These are phyloP conservation scores for Columbina picui DNA, from an alignment of 2,113 vertebrate genomes.

Conservation along the genomic window DNA sequence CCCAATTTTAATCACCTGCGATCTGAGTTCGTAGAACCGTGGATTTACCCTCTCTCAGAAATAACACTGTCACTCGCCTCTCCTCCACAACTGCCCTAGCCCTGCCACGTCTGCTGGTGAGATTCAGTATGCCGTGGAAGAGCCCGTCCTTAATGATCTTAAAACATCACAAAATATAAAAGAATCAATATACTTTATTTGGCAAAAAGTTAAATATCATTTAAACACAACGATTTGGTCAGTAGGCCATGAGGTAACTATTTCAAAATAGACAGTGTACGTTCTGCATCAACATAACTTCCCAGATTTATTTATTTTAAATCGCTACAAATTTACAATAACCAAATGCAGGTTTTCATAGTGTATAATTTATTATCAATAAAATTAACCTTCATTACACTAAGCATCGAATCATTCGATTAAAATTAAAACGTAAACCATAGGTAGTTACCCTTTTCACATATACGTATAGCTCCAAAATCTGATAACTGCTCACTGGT, in stretches of 20 bases:
- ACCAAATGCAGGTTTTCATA: constrained; percentile 76
- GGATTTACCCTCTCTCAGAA: not conserved
- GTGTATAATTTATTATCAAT: constrained; percentile 86
- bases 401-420: constrained; percentile 72
- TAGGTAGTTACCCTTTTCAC: constrained; percentile 85
- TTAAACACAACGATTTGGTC: constrained; percentile 89
- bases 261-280: constrained; percentile 86
- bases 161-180: constrained; percentile 69
- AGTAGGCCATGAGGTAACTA: constrained; percentile 94
- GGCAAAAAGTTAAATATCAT: constrained; percentile 93
- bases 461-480: constrained; percentile 80
- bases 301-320: constrained; percentile 50
- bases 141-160: constrained; percentile 33
- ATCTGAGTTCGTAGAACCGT: not conserved
- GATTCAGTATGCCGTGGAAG: not conserved
- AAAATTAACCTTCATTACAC: constrained; percentile 83
- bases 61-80: not conserved
- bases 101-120: not conserved
- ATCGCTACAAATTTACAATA: constrained; percentile 80
- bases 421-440: constrained; percentile 80
- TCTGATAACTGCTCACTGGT: constrained; percentile 72
- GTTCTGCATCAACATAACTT: constrained; percentile 72
- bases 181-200: constrained; percentile 93
- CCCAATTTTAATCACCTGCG: not conserved
- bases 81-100: not conserved